Evolutionary conservation across 2,797 vertebrate species (phyloP), one percentile per base, ranked within the genome.

Genomic region (Clarias laeviceps): DNA sequence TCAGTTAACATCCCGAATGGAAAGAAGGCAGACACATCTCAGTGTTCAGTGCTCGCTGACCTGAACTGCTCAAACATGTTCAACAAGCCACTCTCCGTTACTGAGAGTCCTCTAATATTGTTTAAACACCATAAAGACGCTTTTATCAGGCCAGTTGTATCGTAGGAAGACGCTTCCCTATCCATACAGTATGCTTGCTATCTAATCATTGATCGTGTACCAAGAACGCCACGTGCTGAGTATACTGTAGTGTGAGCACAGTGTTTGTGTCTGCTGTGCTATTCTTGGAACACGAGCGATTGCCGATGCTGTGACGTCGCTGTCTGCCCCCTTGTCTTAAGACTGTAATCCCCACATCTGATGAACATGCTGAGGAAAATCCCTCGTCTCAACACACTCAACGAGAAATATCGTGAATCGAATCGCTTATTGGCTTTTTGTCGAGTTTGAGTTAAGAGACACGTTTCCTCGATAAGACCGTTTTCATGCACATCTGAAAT

Each of bases 321-420:
- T 79, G 27, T 68, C 65, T 83, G 73, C 61, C 72, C 37, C 57
- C 11, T 17, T 64, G 57, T 74, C 59, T 72, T 73, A 86, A 86
- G n/a, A 50, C 40, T 61, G 34, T 79, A 83, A 86, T 72, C 57
- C 72, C 20, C 66, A 69, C 27, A 82, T 85, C 80, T 5, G 27
- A 62, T 61, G 74, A 59, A 79, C 66, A 79, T 54, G 50, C 66
- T 11, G 8, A 85, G 34, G 34, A 85, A 65, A 80, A 74, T 74
- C n/a, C 80, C 54, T 29, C 14, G 2, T 59, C 80, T 82, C 50
- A 20, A 20, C 45, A 56, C 50, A 20, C 7, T 14, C 8, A 27
- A 27, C 0, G 59, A 62, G 77, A 5, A 1, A 40, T 14, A 61
- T 14, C 1, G 0, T 32, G 8, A 59, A 77, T 24, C 74, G 22